These are phyloP conservation scores for Dioctria rufipes DNA, from an alignment of 2,888 invertebrate genomes.

Conservation along the genomic window DNA sequence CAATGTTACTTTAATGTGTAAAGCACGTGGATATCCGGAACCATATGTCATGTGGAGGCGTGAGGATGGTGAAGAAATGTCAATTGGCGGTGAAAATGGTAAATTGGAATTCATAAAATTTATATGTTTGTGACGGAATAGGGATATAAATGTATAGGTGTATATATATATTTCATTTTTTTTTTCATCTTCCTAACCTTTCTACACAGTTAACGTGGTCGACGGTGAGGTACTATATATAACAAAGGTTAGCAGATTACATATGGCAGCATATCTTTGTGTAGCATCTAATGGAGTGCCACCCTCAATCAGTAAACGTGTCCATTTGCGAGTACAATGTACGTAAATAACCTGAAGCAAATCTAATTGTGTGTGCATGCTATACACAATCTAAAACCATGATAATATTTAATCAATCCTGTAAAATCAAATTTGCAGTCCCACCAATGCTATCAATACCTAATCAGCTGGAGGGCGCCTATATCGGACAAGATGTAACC, in stretches of 20 bases:
- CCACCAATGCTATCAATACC: constrained; percentile 95
- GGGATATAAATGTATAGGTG: neutral
- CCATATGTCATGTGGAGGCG: constrained; percentile 95
- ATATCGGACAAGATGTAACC: constrained; percentile 89
- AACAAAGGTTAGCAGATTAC: constrained; percentile 89
- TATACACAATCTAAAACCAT: constrained; percentile 2
- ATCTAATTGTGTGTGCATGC: constrained; percentile 25
- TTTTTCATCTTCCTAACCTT: constrained; percentile 56
- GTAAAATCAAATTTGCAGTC: constrained; percentile 74
- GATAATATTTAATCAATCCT: constrained; percentile 48
- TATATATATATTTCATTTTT: neutral
- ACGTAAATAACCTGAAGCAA: constrained; percentile 71
- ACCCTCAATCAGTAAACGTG: constrained; percentile 89
- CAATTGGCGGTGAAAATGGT: constrained; percentile 92
- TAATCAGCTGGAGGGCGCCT: constrained; percentile 92
- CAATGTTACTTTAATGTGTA: constrained; percentile 89
- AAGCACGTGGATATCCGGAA: constrained; percentile 90
- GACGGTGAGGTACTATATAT: constrained; percentile 90
- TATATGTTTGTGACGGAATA: neutral
- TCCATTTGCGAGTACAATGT: constrained; percentile 88
- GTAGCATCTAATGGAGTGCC: constrained; percentile 95
- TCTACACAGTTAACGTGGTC: constrained; percentile 84
- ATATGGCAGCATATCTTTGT: constrained; percentile 94
- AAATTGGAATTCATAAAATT: constrained; percentile 62
- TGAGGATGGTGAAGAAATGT: constrained; percentile 90